Evolutionary conservation across 2,888 invertebrate genomes (phyloP).

Genomic region (Drosophila ustulata): DNA sequence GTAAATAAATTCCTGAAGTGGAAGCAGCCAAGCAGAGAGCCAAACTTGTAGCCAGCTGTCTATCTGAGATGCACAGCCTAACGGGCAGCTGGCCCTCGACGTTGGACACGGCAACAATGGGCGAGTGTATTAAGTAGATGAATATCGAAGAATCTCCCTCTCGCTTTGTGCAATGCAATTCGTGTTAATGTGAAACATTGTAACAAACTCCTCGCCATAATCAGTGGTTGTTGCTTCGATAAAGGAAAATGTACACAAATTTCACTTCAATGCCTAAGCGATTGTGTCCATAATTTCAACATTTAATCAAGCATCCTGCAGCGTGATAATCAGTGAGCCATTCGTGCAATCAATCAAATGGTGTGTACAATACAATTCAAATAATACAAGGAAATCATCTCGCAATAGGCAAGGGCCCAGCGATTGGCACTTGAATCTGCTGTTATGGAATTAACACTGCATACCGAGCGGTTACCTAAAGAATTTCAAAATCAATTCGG

Average conservation of each 20-base stretch:
- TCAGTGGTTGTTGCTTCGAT: neutral
- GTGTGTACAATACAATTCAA: constrained; percentile 3
- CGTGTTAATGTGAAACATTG: constrained; percentile 16
- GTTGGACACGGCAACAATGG: constrained; percentile 4
- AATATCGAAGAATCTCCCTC: neutral
- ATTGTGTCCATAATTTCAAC: constrained; percentile 22
- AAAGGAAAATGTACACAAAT: constrained; percentile 5
- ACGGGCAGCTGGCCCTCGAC: constrained; percentile 5
- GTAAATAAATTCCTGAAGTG: constrained; percentile 79
- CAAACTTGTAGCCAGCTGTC: constrained; percentile 48
- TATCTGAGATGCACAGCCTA: constrained; percentile 28
- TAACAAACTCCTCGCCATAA: constrained; percentile 12
- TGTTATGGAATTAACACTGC: constrained; percentile 1
- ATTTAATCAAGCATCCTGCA: constrained; percentile 22
- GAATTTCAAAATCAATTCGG: neutral
- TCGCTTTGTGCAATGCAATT: constrained; percentile 19
- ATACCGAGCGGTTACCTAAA: neutral
- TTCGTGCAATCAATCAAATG: constrained; percentile 32
- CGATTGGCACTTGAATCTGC: constrained; percentile 18
- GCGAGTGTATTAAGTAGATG: neutral
- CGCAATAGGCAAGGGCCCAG: neutral
- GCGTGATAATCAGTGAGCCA: constrained; percentile 28
- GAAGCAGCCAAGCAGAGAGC: constrained; percentile 46
- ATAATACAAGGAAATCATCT: constrained; percentile 6
- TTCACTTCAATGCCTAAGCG: constrained; percentile 14